Evolutionary conservation across 2,888 invertebrate genomes (phyloP).

Genomic region (Geophilus truncorum): DNA sequence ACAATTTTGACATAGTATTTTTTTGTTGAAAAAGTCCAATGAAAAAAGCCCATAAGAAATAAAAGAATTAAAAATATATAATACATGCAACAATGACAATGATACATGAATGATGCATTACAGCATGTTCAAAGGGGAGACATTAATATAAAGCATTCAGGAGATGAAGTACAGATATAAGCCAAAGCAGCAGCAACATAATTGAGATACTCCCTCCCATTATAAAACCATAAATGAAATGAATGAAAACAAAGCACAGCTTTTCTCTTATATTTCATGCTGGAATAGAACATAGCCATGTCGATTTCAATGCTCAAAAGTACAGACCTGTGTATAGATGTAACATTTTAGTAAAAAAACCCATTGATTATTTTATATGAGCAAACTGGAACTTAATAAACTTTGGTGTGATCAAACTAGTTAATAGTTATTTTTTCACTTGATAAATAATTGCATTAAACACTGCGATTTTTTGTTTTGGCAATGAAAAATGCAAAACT

Average conservation of each 20-base stretch:
- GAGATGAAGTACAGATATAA: background rate
- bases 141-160: background rate
- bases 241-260: background rate
- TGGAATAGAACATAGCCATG: background rate
- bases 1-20: too few relatives aligned
- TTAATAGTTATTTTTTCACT: too few relatives aligned
- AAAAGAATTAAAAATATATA: background rate
- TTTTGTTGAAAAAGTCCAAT: background rate
- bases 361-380: background rate
- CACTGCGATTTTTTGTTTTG: too few relatives aligned
- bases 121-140: background rate
- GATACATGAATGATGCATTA: conserved; percentile 7
- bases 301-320: conserved; percentile 7
- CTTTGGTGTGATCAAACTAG: too few relatives aligned
- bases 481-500: too few relatives aligned
- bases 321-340: conserved; percentile 33
- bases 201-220: background rate
- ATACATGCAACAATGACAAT: conserved; percentile 2
- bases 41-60: background rate
- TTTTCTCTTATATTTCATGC: background rate
- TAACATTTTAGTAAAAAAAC: conserved; percentile 17
- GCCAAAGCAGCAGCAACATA: background rate
- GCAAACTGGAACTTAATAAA: background rate
- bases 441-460: too few relatives aligned
- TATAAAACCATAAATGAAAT: background rate